These are phyloP conservation scores for Elgonia sp. DNA, from an alignment of 2,888 invertebrate species.

Conservation along the genomic window DNA sequence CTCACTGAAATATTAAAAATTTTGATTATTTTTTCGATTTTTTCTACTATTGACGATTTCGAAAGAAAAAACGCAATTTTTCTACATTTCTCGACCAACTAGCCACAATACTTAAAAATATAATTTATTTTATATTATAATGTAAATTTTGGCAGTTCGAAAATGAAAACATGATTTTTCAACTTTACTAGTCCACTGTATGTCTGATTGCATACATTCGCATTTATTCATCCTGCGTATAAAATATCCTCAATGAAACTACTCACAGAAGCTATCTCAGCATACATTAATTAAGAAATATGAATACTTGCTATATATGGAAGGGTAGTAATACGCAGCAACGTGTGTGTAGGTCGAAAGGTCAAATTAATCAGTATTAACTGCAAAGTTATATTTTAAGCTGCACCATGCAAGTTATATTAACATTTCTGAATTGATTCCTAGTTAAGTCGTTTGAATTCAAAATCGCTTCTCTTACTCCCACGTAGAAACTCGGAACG, in stretches of 20 bases:
- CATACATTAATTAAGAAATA: conserved; percentile 47
- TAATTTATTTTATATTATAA: too few species aligned
- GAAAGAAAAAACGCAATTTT: too few species aligned
- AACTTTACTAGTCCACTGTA: too few species aligned
- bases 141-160: too few species aligned
- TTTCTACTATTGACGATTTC: too few species aligned
- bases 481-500: conserved; percentile 9
- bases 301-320: conserved; percentile 9
- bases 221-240: conserved; percentile 8
- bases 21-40: too few species aligned
- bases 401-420: conserved; percentile 41
- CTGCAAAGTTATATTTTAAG: conserved; percentile 39
- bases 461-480: conserved; percentile 25
- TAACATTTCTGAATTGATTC: conserved; percentile 33
- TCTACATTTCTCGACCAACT: too few species aligned
- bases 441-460: conserved; percentile 34
- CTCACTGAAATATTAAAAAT: too few species aligned
- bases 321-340: neutral
- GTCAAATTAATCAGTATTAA: conserved; percentile 47
- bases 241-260: conserved; percentile 25
- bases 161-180: too few species aligned
- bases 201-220: conserved; percentile 3
- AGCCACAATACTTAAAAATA: too few species aligned
- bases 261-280: conserved; percentile 10
- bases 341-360: conserved; percentile 46